phyloP scores from a whole-genome alignment of 2,797 vertebrate genomes.

The Centropyge bicolor region DNA sequence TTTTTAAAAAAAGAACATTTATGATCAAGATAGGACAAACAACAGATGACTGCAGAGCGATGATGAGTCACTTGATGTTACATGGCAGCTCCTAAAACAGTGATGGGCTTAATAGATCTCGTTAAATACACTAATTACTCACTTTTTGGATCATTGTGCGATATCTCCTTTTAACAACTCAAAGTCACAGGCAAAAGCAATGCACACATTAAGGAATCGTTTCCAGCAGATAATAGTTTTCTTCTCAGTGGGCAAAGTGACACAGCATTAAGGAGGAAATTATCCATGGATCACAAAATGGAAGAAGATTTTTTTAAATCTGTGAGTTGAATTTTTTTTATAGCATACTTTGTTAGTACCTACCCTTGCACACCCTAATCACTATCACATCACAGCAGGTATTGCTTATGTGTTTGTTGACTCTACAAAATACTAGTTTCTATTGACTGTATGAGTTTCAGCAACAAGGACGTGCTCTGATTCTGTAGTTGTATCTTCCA shows the following conservation, averaged over 20 bases:
- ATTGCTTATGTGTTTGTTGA: slow-evolving; percentile 8
- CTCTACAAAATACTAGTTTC: background rate
- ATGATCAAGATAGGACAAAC: slow-evolving; percentile 58
- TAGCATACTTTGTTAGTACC: background rate
- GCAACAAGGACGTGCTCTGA: too few species aligned
- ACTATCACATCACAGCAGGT: slow-evolving; percentile 14
- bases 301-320: background rate
- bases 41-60: slow-evolving; percentile 53
- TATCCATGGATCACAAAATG: slow-evolving; percentile 5
- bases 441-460: too few species aligned
- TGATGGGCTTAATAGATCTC: slow-evolving; percentile 35
- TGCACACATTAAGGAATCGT: slow-evolving; percentile 19
- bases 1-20: slow-evolving; percentile 38
- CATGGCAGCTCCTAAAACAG: slow-evolving; percentile 36
- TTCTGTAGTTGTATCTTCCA: background rate
- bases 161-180: slow-evolving; percentile 23
- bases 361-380: background rate
- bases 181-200: slow-evolving; percentile 40
- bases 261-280: slow-evolving; percentile 11
- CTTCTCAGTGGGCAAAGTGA: slow-evolving; percentile 17
- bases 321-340: background rate
- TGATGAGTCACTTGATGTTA: slow-evolving; percentile 55
- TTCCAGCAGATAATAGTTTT: slow-evolving; percentile 28
- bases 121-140: slow-evolving; percentile 51
- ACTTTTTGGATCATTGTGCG: slow-evolving; percentile 22